These are phyloP conservation scores for Lamprologus callipterus DNA, from an alignment of 2,113 vertebrate species.

Conservation along the genomic window DNA sequence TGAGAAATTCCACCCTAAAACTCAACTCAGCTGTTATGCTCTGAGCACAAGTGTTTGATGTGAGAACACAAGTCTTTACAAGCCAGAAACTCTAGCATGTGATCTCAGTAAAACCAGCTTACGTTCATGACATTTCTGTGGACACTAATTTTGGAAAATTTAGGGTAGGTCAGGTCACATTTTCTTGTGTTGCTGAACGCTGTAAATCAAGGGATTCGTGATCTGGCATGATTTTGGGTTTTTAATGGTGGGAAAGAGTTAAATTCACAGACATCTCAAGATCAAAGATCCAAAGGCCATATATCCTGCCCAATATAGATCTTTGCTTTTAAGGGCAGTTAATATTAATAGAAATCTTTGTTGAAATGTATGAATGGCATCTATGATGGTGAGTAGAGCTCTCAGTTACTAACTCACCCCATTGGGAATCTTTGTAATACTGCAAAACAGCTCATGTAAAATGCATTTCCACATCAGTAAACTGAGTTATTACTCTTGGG, in stretches of 20 bases:
- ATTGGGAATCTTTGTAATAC: conserved; percentile 22
- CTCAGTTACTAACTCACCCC: background rate
- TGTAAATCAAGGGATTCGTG: conserved; percentile 5
- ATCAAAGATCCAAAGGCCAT: conserved; percentile 13
- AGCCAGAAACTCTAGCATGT: background rate
- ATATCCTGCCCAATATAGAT: background rate
- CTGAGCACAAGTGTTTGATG: conserved; percentile 4
- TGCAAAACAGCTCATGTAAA: conserved; percentile 60
- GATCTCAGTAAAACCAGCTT: background rate
- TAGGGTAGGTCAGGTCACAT: conserved; percentile 24
- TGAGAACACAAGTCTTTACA: conserved; percentile 5
- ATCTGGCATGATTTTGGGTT: background rate
- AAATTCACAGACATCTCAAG: background rate
- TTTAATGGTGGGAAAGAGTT: conserved; percentile 3
- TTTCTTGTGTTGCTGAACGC: background rate
- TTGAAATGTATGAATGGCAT: background rate
- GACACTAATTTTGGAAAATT: conserved; percentile 22
- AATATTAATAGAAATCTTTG: background rate
- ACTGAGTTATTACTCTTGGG: conserved; percentile 52
- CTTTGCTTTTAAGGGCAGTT: background rate
- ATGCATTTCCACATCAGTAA: conserved; percentile 63
- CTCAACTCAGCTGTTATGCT: background rate
- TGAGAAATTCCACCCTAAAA: conserved; percentile 27
- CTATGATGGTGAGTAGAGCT: background rate
- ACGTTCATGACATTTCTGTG: background rate